These are phyloP conservation scores for Protomyctophum bolini DNA, from an alignment of 2,113 vertebrate genomes.

Conservation along the genomic window DNA sequence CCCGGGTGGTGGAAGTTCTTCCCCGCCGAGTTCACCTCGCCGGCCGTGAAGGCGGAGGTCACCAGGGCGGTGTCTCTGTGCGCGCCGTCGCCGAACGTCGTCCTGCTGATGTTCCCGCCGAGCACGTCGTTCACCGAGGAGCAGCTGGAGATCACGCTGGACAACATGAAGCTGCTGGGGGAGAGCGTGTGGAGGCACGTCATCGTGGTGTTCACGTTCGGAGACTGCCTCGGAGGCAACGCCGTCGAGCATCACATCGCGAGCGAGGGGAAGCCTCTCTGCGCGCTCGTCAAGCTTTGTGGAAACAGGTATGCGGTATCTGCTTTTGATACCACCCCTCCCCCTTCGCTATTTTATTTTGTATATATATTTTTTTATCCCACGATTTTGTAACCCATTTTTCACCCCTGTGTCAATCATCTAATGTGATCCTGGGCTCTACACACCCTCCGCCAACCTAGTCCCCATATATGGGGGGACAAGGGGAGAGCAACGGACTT, in stretches of 20 bases:
- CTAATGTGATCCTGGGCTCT: no score
- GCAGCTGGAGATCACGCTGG: conserved; percentile 22
- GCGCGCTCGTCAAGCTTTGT: neutral
- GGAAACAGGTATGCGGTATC: neutral
- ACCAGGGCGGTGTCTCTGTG: conserved; percentile 12
- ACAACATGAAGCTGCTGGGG: conserved; percentile 32
- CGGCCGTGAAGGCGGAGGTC: neutral
- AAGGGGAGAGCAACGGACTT: no score
- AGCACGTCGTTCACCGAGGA: conserved; percentile 32
- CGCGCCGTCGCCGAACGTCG: conserved; percentile 25
- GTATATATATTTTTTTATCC: no score
- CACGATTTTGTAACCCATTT: no score
- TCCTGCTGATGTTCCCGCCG: conserved; percentile 19
- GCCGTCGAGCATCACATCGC: conserved; percentile 43
- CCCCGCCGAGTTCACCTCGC: neutral
- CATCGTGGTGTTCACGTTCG: conserved; percentile 31
- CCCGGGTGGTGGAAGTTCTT: conserved; percentile 37
- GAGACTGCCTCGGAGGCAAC: conserved; percentile 16
- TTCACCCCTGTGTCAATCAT: no score
- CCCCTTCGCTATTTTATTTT: no score
- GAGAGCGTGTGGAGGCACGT: conserved; percentile 33
- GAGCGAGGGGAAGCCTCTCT: conserved; percentile 21
- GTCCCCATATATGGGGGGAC: no score
- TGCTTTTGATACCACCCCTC: no score
- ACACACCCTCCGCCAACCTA: no score